Evolutionary conservation across 2,797 vertebrate genomes (phyloP).

Genomic region (Sebastes glaucus): DNA sequence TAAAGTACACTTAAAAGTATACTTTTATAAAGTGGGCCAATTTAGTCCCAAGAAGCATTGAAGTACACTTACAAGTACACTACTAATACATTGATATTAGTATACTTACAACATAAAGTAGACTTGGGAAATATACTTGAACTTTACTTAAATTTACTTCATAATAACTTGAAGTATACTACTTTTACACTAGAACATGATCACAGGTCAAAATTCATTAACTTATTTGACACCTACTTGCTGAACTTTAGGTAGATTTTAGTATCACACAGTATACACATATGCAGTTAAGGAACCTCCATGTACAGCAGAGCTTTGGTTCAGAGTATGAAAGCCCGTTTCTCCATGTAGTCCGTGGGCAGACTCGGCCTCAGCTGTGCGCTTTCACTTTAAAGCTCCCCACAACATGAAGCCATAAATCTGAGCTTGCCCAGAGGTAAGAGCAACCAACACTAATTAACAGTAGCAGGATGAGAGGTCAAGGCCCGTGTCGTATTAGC

Average conservation of each 20-base stretch:
- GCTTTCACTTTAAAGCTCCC: conserved; percentile 62
- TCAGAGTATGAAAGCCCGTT: conserved; percentile 41
- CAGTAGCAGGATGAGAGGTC: conserved; percentile 80
- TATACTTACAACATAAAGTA: no score
- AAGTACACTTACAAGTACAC: no score
- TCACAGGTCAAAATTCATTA: not conserved
- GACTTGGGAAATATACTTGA: no score
- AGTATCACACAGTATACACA: not conserved
- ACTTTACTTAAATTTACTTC: no score
- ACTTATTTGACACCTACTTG: not conserved
- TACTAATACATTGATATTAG: no score
- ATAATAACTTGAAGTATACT: no score
- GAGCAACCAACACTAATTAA: conserved; percentile 82
- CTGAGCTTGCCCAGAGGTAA: conserved; percentile 80
- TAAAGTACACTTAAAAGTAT: no score
- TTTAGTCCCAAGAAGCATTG: no score
- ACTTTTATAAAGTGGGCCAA: no score
- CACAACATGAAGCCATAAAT: conserved; percentile 82
- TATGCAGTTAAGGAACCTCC: not conserved
- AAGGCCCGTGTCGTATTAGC: conserved; percentile 80
- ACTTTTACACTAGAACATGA: not conserved
- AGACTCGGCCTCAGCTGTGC: conserved; percentile 28
- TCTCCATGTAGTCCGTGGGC: conserved; percentile 35
- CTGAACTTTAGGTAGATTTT: conserved; percentile 2
- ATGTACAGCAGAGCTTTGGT: not conserved